These are phyloP conservation scores for Lomographa bimaculata DNA, from an alignment of 2,888 invertebrate genomes.

Conservation along the genomic window DNA sequence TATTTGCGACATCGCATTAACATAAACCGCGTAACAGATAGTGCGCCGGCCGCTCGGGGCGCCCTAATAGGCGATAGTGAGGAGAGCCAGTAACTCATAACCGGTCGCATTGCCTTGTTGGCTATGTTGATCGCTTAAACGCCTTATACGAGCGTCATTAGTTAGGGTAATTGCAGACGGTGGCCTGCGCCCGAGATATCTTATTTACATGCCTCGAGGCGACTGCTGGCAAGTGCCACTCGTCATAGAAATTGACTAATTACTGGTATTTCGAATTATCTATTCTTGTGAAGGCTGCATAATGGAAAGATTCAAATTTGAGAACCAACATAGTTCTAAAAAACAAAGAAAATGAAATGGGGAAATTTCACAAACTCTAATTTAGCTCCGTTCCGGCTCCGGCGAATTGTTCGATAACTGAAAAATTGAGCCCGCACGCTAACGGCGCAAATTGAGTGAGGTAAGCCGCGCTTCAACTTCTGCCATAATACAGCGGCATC, in stretches of 20 bases:
- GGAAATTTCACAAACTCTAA: constrained; percentile 54
- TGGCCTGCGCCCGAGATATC: constrained; percentile 36
- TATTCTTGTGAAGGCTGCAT: no score
- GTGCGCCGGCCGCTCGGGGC: constrained; percentile 11
- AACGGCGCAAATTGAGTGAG: constrained; percentile 78
- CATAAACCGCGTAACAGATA: constrained; percentile 31
- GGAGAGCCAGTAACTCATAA: constrained; percentile 32
- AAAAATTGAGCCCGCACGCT: constrained; percentile 67
- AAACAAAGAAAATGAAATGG: constrained; percentile 33
- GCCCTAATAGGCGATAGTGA: constrained; percentile 31
- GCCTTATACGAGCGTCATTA: constrained; percentile 46
- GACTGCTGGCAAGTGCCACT: constrained; percentile 18
- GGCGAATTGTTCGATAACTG: constrained; percentile 70
- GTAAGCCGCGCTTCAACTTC: constrained; percentile 29
- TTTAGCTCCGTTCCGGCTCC: constrained; percentile 54
- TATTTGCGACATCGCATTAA: constrained; percentile 28
- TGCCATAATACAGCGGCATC: constrained; percentile 22
- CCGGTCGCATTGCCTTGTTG: constrained; percentile 35
- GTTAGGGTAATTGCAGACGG: constrained; percentile 42
- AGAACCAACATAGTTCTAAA: no score
- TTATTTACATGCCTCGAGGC: constrained; percentile 43
- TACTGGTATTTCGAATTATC: no score
- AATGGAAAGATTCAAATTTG: no score
- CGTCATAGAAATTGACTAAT: constrained; percentile 17
- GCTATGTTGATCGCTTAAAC: constrained; percentile 36